A percentile compares a stretch with the other conserved stretches of the same genome.
Conservation (phyloP, 1,140 invertebrate species). For the Saxidomus purpurata region DNA sequence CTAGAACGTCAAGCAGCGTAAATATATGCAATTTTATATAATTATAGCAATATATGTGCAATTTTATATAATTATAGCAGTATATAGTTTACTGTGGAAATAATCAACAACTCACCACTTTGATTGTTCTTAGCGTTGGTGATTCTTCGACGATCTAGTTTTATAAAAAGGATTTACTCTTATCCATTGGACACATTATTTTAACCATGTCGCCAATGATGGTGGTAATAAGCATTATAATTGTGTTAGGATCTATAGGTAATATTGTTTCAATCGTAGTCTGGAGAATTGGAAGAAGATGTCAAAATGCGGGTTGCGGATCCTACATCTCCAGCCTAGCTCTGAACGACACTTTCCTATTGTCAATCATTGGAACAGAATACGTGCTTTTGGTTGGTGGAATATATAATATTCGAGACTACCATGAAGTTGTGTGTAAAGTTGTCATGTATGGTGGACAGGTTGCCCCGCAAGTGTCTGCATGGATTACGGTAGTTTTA, state of each 20-base stretch:
- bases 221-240: neutral
- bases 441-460: neutral
- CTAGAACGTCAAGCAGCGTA: too few relatives aligned
- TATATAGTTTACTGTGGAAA: too few relatives aligned
- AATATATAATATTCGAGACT: neutral
- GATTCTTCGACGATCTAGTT: too few relatives aligned
- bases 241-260: neutral
- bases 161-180: too few relatives aligned
- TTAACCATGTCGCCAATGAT: too few relatives aligned
- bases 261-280: neutral
- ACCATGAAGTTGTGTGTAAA: neutral
- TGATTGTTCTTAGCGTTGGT: too few relatives aligned
- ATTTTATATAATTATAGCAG: too few relatives aligned
- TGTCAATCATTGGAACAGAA: neutral
- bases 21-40: too few relatives aligned
- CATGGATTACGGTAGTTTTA: neutral
- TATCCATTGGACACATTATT: too few relatives aligned
- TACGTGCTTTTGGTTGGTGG: neutral
- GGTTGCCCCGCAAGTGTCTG: neutral
- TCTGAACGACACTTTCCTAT: neutral
- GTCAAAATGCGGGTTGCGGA: neutral
- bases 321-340: neutral
- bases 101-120: too few relatives aligned
- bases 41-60: too few relatives aligned
- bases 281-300: neutral